phyloP scores from a whole-genome alignment of 1,140 invertebrate genomes.

The Protaetia brevitarsis region DNA sequence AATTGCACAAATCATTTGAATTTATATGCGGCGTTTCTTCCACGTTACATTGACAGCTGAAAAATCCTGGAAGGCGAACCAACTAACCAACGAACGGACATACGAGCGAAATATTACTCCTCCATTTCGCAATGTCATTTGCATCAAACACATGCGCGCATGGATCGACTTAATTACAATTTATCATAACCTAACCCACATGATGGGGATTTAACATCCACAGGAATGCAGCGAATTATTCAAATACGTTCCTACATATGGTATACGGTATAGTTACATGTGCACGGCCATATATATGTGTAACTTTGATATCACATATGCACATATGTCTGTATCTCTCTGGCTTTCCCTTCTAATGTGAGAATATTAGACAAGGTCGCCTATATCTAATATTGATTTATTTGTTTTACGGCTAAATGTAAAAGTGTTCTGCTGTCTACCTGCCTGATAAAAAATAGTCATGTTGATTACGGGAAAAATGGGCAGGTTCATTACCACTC shows the following conservation, averaged over 20 bases:
- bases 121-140: neutral
- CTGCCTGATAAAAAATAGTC: neutral
- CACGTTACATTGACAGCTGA: neutral
- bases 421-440: neutral
- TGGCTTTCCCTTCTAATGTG: conserved; percentile 10
- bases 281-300: neutral
- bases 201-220: conserved; percentile 12
- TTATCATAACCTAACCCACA: conserved; percentile 14
- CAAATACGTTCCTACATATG: neutral
- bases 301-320: neutral
- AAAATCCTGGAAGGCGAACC: neutral
- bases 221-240: neutral
- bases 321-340: neutral
- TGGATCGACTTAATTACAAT: conserved; percentile 12
- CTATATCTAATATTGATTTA: neutral
- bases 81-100: neutral
- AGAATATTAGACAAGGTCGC: conserved; percentile 19
- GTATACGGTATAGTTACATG: neutral
- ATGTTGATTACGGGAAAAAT: too few relatives aligned
- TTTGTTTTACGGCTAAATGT: neutral
- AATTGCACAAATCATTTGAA: conserved; percentile 1
- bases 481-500: too few relatives aligned
- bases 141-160: neutral
- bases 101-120: neutral
- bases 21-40: neutral